phyloP scores from a whole-genome alignment of 2,888 invertebrate species.

The Himalopsyche kuldschensis region DNA sequence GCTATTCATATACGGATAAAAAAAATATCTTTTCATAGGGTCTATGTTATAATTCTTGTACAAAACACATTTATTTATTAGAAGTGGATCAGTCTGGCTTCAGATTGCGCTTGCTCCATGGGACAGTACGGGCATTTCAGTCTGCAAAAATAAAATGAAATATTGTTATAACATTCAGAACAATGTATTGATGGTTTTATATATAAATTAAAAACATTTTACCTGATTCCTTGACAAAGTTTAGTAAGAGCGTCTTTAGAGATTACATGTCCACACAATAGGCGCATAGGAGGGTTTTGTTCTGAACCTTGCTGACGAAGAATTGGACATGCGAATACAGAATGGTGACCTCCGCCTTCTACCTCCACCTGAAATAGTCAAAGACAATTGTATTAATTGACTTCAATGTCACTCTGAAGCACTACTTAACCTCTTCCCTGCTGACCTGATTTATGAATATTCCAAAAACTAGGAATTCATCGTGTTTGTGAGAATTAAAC shows the following conservation, averaged over 20 bases:
- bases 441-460: too few species aligned
- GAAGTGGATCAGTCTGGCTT: conserved; percentile 91
- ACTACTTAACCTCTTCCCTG: too few species aligned
- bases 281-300: conserved; percentile 94
- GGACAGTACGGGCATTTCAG: conserved; percentile 99
- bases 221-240: conserved; percentile 91
- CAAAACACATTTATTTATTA: conserved; percentile 51
- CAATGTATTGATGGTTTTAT: background rate
- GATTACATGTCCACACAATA: conserved; percentile 97
- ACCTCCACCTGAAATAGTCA: conserved; percentile 92
- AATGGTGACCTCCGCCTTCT: conserved; percentile 93
- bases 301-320: conserved; percentile 94
- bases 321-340: conserved; percentile 98
- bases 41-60: background rate
- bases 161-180: background rate
- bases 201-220: conserved; percentile 42
- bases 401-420: too few species aligned
- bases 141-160: conserved; percentile 59
- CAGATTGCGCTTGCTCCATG: conserved; percentile 90
- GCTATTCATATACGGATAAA: background rate
- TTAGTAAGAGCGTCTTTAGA: conserved; percentile 96
- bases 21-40: background rate
- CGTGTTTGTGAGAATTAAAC: too few species aligned
- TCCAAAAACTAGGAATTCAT: too few species aligned
- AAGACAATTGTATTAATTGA: too few species aligned